phyloP scores from a whole-genome alignment of 1,140 invertebrate genomes.

The Phthorimaea operculella region DNA sequence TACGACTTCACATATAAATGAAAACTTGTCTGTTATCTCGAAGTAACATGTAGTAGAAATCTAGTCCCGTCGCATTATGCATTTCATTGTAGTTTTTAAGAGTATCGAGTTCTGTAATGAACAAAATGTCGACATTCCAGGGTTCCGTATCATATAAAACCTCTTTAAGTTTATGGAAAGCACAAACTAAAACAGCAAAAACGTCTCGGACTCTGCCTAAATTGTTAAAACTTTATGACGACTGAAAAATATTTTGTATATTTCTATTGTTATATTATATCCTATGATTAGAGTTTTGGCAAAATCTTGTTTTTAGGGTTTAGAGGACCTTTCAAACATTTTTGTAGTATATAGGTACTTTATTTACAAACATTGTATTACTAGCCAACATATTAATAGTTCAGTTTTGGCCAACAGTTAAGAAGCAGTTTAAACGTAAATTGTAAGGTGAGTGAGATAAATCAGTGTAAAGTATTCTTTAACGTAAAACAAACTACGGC shows the following conservation, averaged over 20 bases:
- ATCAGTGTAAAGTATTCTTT: no score
- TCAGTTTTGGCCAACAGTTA: no score
- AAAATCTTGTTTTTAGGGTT: slow-evolving; percentile 17
- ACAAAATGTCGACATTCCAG: slow-evolving; percentile 57
- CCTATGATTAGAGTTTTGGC: slow-evolving; percentile 16
- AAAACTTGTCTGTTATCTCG: slow-evolving; percentile 22
- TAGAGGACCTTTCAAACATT: not conserved
- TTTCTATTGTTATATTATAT: slow-evolving; percentile 40
- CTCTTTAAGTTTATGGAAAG: slow-evolving; percentile 39
- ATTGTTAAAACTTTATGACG: slow-evolving; percentile 27
- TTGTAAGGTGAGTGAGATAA: no score
- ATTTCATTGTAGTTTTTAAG: slow-evolving; percentile 57
- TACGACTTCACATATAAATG: not conserved
- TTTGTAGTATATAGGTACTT: no score
- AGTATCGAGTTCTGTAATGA: slow-evolving; percentile 34
- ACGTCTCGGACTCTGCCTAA: slow-evolving; percentile 26
- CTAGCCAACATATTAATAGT: no score
- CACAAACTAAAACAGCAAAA: slow-evolving; percentile 32
- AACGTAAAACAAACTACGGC: no score
- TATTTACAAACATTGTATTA: no score
- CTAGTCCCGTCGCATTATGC: slow-evolving; percentile 59
- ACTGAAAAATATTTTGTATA: slow-evolving; percentile 56
- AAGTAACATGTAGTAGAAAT: slow-evolving; percentile 42
- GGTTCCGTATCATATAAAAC: slow-evolving; percentile 29
- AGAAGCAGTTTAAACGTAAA: no score